Conservation (phyloP, 2,888 invertebrate genomes). For the Smittia aterrima region DNA sequence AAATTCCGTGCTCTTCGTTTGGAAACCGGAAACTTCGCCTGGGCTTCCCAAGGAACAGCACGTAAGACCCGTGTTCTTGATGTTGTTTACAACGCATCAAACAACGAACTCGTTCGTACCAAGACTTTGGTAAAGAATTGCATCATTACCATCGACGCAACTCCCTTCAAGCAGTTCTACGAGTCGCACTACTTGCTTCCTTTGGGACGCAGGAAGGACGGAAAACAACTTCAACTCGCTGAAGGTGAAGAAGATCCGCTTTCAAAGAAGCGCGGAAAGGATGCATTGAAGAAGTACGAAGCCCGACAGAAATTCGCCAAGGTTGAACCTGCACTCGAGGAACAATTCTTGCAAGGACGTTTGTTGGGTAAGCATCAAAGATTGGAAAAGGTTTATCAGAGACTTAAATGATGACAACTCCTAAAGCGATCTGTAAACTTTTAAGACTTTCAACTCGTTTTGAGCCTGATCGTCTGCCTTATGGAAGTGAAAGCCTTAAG, state of each 20-base stretch:
- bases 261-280: constrained; percentile 92
- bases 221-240: constrained; percentile 73
- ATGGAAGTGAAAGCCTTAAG: constrained; percentile 55
- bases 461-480: constrained; percentile 58
- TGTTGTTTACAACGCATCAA: constrained; percentile 99
- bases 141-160: constrained; percentile 95
- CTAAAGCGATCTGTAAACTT: constrained; percentile 62
- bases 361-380: constrained; percentile 71
- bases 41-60: constrained; percentile 97
- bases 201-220: constrained; percentile 89
- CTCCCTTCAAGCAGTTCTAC: constrained; percentile 99
- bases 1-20: constrained; percentile 96
- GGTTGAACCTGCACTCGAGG: constrained; percentile 90
- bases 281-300: constrained; percentile 88
- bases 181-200: constrained; percentile 95
- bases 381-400: too few species aligned
- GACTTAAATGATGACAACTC: constrained; percentile 61
- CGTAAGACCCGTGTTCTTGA: constrained; percentile 98
- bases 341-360: constrained; percentile 95
- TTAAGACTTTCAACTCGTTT: constrained; percentile 60
- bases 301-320: constrained; percentile 88
- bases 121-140: constrained; percentile 99
- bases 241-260: constrained; percentile 93
- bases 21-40: constrained; percentile 96
- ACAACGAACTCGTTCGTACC: constrained; percentile 99